Evolutionary conservation across 2,888 invertebrate genomes (phyloP), one percentile per base, ranked within the genome.

Genomic region (Chrysolina oricalcia): DNA sequence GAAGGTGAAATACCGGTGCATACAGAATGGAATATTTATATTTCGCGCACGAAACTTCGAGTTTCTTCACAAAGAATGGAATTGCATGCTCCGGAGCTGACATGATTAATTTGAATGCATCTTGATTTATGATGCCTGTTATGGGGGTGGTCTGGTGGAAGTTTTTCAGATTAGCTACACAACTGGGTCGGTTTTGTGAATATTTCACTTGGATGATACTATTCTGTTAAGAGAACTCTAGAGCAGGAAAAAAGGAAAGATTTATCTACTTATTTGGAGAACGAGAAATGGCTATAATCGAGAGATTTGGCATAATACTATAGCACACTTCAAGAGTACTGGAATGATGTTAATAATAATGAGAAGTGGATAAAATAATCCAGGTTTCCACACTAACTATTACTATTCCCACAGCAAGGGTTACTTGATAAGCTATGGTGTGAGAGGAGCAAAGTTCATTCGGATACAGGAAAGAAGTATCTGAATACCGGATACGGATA

Each of bases 91-190:
- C 59, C 59, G n/a, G 59, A 35, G 19, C 59, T 59, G 59, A 35
- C 35, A 59, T 59, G 53, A 59, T 59, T 59, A 59, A 59, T 59
- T 59, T 35, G 35, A 35, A 59, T 59, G 59, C 59, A 59, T 59
- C 15, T 17, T 59, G 59, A 59, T 59, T 59, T 59, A 59, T n/a
- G 35, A 59, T 59, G 27, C 59, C 35, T 59, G 35, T 59, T 59
- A 35, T 59, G 59, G n/a, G 8, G 35, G 35, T n/a, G 27, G 17
- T 59, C 59, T 59, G 27, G 11, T 15, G 59, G 27, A 23, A 23
- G 23, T 59, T 59, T 59, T 59, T 59, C 9, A 59, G n/a, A 59
- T 59, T 59, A n/a, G n/a, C 17, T 59, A 59, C 59, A 35, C 2
- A 59, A 35, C 59, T 59, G 23, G 59, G 59, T 35, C 59, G 27